Evolutionary conservation across 1,140 invertebrate species (phyloP).

Genomic region (Protaetia brevitarsis): DNA sequence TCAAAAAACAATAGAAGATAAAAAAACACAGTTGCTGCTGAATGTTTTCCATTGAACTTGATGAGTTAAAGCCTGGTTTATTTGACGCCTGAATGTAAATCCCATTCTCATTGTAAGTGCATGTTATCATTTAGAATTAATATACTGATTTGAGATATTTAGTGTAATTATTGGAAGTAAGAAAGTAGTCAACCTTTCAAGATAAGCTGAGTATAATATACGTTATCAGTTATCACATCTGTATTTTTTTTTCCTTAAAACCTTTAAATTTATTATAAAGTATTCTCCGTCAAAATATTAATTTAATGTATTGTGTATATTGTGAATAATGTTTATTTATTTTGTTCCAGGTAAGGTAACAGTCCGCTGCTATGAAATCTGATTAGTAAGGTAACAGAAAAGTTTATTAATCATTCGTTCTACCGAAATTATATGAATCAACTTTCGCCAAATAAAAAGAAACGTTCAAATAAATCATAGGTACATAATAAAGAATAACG

Average conservation of each 20-base stretch:
- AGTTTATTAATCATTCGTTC: neutral
- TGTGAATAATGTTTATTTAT: neutral
- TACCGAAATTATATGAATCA: neutral
- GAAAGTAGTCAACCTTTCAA: neutral
- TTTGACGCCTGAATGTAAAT: neutral
- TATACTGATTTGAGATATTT: neutral
- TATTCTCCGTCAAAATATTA: neutral
- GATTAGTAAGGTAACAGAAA: neutral
- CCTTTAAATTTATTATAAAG: neutral
- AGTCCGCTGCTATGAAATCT: neutral
- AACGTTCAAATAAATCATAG: too few relatives aligned
- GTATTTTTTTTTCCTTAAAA: neutral
- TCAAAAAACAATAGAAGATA: too few relatives aligned
- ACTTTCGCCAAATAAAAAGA: too few relatives aligned
- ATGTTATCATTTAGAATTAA: neutral
- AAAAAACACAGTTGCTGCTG: too few relatives aligned
- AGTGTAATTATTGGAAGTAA: neutral
- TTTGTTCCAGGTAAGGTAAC: slow-evolving; percentile 1
- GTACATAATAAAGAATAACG: too few relatives aligned
- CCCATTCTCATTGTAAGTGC: too few relatives aligned
- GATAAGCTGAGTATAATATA: too few relatives aligned
- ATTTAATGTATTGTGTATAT: neutral
- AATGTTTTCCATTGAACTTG: too few relatives aligned
- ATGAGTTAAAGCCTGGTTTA: neutral
- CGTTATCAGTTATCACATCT: neutral